Evolutionary conservation across 1,140 invertebrate species (phyloP).

Genomic region (Drosophila gunungcola): DNA sequence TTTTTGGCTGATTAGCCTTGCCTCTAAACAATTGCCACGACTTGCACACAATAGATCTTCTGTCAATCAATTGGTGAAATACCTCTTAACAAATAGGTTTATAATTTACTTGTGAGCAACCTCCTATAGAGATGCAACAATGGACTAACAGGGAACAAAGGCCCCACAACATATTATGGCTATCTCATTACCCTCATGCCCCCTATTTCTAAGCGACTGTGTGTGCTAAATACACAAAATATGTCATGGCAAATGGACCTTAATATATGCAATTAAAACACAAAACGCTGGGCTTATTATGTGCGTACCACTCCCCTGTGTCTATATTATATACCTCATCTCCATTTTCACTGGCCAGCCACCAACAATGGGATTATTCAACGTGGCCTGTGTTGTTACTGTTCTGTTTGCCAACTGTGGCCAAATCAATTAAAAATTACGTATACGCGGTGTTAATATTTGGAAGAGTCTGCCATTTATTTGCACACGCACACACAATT

Average conservation of each 20-base stretch:
- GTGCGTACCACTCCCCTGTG: constrained; percentile 16
- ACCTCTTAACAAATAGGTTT: neutral
- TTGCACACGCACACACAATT: constrained; percentile 40
- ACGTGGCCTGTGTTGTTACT: constrained; percentile 41
- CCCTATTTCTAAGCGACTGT: neutral
- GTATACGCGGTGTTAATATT: constrained; percentile 79
- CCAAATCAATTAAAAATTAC: constrained; percentile 82
- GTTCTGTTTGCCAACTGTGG: constrained; percentile 66
- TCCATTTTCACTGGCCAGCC: neutral
- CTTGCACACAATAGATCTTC: neutral
- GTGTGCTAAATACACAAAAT: constrained; percentile 56
- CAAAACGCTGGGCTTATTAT: constrained; percentile 42
- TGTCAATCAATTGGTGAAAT: neutral
- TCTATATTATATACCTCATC: neutral
- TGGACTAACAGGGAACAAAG: neutral
- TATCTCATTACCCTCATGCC: neutral
- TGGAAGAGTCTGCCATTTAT: constrained; percentile 52
- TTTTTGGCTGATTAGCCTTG: too few species aligned
- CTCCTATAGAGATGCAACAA: neutral
- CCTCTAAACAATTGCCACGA: neutral
- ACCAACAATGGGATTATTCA: constrained; percentile 23
- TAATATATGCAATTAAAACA: constrained; percentile 75
- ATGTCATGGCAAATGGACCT: constrained; percentile 45
- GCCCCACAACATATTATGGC: neutral
- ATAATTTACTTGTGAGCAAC: neutral